Base-by-base conservation (phyloP, 1,140 invertebrate genomes). In the Leptopilina clavipes region DNA sequence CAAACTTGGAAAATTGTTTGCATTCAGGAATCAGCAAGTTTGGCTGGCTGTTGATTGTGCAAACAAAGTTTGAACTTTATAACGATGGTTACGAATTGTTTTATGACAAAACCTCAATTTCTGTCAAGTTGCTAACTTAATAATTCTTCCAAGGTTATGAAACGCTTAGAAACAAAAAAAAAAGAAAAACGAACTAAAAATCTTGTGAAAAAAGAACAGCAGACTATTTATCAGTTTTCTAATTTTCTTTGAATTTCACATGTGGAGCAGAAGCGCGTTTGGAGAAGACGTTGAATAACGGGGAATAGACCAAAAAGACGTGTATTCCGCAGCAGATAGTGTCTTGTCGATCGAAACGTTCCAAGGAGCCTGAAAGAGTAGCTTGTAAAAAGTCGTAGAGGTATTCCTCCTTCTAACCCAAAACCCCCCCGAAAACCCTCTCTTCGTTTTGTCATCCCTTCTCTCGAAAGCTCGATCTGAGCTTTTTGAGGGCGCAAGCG, bases 401-500 rank as follows among this genome's bases (percentile, higher is more conserved):
- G 59, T 31, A 65, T 65, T 65, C 74, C 76, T 74, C 65, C n/a
- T 70, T 56, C 71, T 71, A 74, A 25, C 25, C 76, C 76, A 48
- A 73, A 14, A 76, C 75, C 75, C 77, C 81, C 73, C 78, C 54
- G 72, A 25, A 78, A 78, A 75, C 80, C 74, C 77, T 81, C 75
- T 80, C 70, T 45, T 71, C 76, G 77, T 80, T 31, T 78, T 76
- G 22, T 78, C 59, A 73, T 70, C 48, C 70, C 40, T 72, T 31
- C 75, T 45, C 7, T 72, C 71, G 71, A 76, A 78, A 78, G 81
- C 80, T 74, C 79, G 31, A 65, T 76, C 72, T 22, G 76, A 74
- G 73, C 72, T 65, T 59, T 45, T 40, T 40, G 72, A 73, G 17
- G 52, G 79, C 84, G 85, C 83, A 85, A 80, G 85, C 84, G 85